Base-by-base conservation (phyloP, 2,113 vertebrate genomes). In the Thryonomys swinderianus region DNA sequence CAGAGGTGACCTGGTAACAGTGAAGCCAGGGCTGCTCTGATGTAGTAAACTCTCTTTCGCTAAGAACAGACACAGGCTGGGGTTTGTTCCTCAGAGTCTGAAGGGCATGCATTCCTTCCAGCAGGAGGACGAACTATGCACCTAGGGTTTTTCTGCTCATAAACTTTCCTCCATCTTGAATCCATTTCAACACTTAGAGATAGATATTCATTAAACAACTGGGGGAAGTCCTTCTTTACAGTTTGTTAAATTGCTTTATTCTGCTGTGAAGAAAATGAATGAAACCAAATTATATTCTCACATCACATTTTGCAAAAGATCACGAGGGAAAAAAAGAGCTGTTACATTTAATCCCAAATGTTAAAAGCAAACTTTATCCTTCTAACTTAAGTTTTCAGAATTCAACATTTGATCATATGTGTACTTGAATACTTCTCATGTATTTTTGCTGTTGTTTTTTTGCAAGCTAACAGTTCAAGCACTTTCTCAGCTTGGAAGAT, bases 401-500 rank as follows among this genome's bases (percentile, higher is more conserved):
- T 69, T 34, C 66, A 84, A 64, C 3, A 57, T 48, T 85, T 85
- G 34, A 78, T 83, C 17, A 76, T 45, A 61, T 69, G 9, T 82
- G 32, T 82, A 69, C 53, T 85, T 84, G 67, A 69, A 34, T 78
- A 67, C 67, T 55, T 11, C 7, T 55, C 32, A 85, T 93, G 51
- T 3, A 48, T 45, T 14, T 32, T 73, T 57, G 55, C 3, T 4
- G 37, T 12, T 45, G 42, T 69, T 76, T 57, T 25, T 81, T 85
- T 34, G 32, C 67, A 74, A 95, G 23, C 11, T 85, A 85, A 86
- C 7, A 40, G 20, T 81, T 83, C 69, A 87, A 81, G 40, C 51
- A 40, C 88, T 57, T 81, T 85, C 53, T 94, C 34, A 69, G 57
- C 85, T 92, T 62, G 83, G 48, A 96, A 96, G 95, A 93, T 86